These are phyloP conservation scores for Tylochromis polylepis DNA, from an alignment of 2,113 vertebrate species.

Conservation along the genomic window DNA sequence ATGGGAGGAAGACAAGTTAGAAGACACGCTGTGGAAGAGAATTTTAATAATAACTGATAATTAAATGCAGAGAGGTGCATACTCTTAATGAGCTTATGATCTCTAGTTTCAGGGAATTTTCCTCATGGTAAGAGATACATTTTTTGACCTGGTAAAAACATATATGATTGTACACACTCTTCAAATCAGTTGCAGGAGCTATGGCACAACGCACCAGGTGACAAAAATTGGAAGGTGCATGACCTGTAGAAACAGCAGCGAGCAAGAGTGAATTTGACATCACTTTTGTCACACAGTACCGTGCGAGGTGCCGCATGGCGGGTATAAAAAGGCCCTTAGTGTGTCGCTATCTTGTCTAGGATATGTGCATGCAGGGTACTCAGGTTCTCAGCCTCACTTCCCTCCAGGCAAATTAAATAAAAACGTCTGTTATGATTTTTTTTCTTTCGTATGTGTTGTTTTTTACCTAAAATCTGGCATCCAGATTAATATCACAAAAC, in stretches of 20 bases:
- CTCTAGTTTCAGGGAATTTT: not conserved
- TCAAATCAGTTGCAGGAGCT: not conserved
- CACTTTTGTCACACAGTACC: not conserved
- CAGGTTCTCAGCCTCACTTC: not conserved
- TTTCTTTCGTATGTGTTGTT: not conserved
- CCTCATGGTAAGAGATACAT: not conserved
- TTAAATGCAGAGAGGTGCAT: no score
- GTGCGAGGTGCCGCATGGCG: accelerated
- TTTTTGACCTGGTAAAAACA: not conserved
- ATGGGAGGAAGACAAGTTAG: no score
- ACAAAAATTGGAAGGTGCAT: not conserved
- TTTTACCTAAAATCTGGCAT: not conserved
- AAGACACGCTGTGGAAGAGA: no score
- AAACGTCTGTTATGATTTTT: not conserved
- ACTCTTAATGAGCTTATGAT: not conserved
- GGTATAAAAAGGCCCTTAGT: not conserved
- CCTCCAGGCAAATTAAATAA: not conserved
- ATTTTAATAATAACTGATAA: no score
- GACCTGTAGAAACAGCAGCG: not conserved
- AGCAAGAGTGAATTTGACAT: no score
- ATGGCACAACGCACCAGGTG: not conserved
- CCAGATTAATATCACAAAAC: not conserved
- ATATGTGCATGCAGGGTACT: not conserved
- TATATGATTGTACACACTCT: not conserved
- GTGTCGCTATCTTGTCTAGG: not conserved